Conservation (phyloP, 2,113 vertebrate species). For the Hirundichthys speculiger region DNA sequence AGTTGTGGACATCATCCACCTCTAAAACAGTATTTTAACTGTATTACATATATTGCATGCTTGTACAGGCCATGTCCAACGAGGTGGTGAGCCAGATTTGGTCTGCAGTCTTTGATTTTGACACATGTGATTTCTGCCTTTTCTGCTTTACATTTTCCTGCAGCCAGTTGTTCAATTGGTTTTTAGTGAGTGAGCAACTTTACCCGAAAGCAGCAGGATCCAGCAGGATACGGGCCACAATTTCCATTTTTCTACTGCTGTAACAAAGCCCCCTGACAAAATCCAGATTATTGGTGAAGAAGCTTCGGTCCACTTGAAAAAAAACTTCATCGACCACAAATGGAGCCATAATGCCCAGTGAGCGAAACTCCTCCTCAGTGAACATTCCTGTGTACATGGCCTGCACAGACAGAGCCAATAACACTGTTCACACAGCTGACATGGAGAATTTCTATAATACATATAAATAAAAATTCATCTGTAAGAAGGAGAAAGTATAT, state of each 20-base stretch:
- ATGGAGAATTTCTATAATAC: too few relatives aligned
- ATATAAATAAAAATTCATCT: too few relatives aligned
- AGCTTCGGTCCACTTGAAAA: constrained; percentile 70
- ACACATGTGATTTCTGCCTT: too few relatives aligned
- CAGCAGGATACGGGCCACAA: constrained; percentile 76
- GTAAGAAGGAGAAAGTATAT: too few relatives aligned
- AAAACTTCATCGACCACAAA: constrained; percentile 81
- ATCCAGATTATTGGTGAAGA: constrained; percentile 74
- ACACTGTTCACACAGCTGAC: neutral
- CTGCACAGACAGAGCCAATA: constrained; percentile 43
- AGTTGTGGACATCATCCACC: too few relatives aligned
- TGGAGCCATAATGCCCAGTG: constrained; percentile 77
- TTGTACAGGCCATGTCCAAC: too few relatives aligned
- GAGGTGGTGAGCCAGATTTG: too few relatives aligned
- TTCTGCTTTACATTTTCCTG: too few relatives aligned
- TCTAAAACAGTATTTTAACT: too few relatives aligned
- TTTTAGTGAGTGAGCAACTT: neutral
- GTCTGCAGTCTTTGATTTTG: too few relatives aligned
- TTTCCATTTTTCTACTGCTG: constrained; percentile 66
- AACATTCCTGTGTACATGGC: constrained; percentile 75
- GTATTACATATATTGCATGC: too few relatives aligned
- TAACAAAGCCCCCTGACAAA: constrained; percentile 77
- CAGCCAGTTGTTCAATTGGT: neutral
- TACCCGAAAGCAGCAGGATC: constrained; percentile 78
- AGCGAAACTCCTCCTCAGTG: constrained; percentile 77